Base-by-base conservation (phyloP, 2,797 vertebrate species). In the Sciurus carolinensis region DNA sequence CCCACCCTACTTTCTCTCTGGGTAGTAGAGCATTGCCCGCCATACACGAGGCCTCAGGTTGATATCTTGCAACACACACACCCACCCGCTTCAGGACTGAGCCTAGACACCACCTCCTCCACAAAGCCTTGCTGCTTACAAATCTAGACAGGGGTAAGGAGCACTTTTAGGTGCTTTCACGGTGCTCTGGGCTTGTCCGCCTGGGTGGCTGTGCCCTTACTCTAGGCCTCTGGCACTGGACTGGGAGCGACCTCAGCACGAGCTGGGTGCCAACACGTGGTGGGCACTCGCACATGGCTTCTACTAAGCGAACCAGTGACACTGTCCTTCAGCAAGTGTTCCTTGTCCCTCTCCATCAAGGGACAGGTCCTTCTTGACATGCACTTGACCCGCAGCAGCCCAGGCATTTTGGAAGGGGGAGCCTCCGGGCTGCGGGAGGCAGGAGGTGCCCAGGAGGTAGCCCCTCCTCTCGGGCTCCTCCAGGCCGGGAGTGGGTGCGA, bases 181-280 rank as follows among this genome's bases (percentile, higher is more conserved):
- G 94, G 50, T 7, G 24, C 47, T 10, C 62, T 67, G 10, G 57
- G 82, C 47, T 66, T 76, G 20, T 80, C 42, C 54, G 36, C n/a
- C 1, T 0, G 52, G 89, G 87, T 33, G 5, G 50, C n/a, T 80
- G 42, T 50, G 26, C 66, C 52, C 52, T 87, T 79, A 81, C 86
- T 75, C 39, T 3, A 39, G 39, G 18, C 76, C 82, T 88, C 77
- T 86, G 33, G 26, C 42, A 57, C 42, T 94, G 66, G 77, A 88
- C 62, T 75, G 57, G 87, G 86, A 90, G 39, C 90, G 79, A 28
- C 50, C 81, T 93, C 52, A 62, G 54, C 39, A 86, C 26, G 73
- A n/a, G 17, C 18, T 88, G 62, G 30, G 13, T 82, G 57, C 67
- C 64, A 75, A 66, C 66, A 94, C 44, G 33, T 42, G 39, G 81